phyloP scores from a whole-genome alignment of 37 sponge, comb jelly and placozoan species.

The Hexactinellida sp. region DNA sequence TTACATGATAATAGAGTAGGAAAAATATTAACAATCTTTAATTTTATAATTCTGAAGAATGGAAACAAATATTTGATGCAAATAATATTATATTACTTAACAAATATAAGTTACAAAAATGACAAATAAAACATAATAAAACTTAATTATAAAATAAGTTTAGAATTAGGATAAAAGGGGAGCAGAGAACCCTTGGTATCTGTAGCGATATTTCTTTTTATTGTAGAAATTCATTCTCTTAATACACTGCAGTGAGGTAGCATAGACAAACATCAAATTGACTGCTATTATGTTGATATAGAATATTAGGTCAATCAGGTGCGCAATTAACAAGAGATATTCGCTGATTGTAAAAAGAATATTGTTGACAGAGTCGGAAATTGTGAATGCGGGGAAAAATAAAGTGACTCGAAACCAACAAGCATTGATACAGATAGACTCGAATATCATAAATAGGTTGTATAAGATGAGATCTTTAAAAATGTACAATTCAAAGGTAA shows the following conservation, averaged over 20 bases:
- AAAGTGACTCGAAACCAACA: not conserved
- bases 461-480: not conserved
- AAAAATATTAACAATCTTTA: not conserved
- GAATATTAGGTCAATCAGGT: not conserved
- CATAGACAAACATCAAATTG: not conserved
- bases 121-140: not conserved
- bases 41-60: not conserved
- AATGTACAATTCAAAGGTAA: not conserved
- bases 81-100: not conserved
- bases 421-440: not conserved
- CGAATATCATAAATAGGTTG: not conserved
- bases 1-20: not conserved
- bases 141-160: not conserved
- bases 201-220: not conserved
- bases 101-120: not conserved
- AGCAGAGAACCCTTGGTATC: not conserved
- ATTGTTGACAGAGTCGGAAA: not conserved
- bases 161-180: not conserved
- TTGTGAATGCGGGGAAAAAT: not conserved
- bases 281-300: not conserved
- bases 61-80: not conserved
- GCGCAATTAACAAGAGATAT: not conserved
- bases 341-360: not conserved
- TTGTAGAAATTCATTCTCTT: not conserved
- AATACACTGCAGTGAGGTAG: not conserved